These are phyloP conservation scores for Aeoliscus strigatus DNA, from an alignment of 2,797 vertebrate species.

Conservation along the genomic window DNA sequence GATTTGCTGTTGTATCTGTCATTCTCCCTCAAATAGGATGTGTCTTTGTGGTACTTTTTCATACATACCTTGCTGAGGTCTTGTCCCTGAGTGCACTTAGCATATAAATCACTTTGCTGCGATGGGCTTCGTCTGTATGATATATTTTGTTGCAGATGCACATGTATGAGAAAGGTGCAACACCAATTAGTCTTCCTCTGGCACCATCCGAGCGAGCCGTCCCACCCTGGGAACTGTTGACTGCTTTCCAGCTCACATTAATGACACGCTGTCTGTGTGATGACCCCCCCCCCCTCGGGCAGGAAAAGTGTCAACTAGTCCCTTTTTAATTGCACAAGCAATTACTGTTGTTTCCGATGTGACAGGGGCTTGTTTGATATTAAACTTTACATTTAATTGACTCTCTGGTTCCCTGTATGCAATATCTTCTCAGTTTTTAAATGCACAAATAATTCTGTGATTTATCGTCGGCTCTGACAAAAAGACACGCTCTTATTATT, in stretches of 20 bases:
- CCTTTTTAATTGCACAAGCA: slow-evolving; percentile 40
- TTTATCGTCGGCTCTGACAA: slow-evolving; percentile 2
- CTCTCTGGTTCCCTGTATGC: not conserved
- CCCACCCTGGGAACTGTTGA: slow-evolving; percentile 39
- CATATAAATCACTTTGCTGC: slow-evolving; percentile 28
- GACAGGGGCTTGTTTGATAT: slow-evolving; percentile 29
- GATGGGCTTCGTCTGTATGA: no score
- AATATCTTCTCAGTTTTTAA: slow-evolving; percentile 5
- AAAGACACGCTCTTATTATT: not conserved
- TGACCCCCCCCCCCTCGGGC: slow-evolving; percentile 24
- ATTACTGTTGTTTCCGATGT: slow-evolving; percentile 28
- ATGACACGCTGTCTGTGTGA: slow-evolving; percentile 27
- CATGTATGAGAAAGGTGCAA: slow-evolving; percentile 40
- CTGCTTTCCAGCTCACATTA: slow-evolving; percentile 37
- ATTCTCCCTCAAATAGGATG: slow-evolving; percentile 7
- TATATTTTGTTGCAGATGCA: slow-evolving; percentile 44
- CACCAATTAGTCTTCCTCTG: slow-evolving; percentile 53
- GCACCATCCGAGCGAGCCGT: slow-evolving; percentile 42
- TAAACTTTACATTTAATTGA: slow-evolving; percentile 23
- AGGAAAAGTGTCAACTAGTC: slow-evolving; percentile 9
- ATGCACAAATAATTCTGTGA: not conserved
- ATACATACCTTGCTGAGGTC: not conserved
- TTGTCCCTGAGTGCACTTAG: slow-evolving; percentile 5
- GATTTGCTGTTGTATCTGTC: slow-evolving; percentile 38
- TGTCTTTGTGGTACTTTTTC: not conserved